Percentiles rank a stretch among this genome's conserved stretches.
Conservation (phyloP, 2,888 invertebrate species). For the Andrena flavipes region DNA sequence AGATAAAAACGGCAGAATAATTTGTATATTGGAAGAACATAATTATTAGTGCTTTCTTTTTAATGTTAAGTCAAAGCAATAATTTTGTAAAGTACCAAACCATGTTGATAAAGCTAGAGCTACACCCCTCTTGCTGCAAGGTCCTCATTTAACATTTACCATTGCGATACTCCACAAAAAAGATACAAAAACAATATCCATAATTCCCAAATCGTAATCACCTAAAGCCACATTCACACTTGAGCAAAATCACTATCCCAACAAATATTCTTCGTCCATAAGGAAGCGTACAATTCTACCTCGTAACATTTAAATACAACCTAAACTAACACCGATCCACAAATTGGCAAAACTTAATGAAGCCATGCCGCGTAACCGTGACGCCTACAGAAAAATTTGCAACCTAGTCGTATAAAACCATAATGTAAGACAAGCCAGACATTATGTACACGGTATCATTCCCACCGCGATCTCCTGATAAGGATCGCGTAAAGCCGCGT, state of each 20-base stretch:
- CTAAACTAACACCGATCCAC: not conserved
- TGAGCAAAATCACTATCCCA: not conserved
- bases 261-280: too few species aligned
- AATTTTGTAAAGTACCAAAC: too few species aligned
- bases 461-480: not conserved
- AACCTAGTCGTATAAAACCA: not conserved
- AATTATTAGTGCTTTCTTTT: too few species aligned
- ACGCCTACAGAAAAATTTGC: not conserved
- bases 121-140: too few species aligned
- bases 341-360: slow-evolving; percentile 3
- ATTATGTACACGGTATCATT: not conserved
- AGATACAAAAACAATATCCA: not conserved
- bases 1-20: not conserved
- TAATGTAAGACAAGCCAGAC: not conserved
- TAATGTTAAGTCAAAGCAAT: too few species aligned
- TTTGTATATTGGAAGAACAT: too few species aligned
- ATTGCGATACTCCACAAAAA: too few species aligned
- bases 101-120: too few species aligned
- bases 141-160: too few species aligned
- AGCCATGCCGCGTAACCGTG: not conserved
- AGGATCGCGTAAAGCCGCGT: not conserved
- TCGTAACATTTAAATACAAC: not conserved
- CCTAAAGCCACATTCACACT: slow-evolving; percentile 12
- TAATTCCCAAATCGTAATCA: not conserved
- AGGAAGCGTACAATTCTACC: not conserved